These are phyloP conservation scores for Parauchenoglanis punctatus DNA, from an alignment of 2,797 vertebrate genomes.

Conservation along the genomic window DNA sequence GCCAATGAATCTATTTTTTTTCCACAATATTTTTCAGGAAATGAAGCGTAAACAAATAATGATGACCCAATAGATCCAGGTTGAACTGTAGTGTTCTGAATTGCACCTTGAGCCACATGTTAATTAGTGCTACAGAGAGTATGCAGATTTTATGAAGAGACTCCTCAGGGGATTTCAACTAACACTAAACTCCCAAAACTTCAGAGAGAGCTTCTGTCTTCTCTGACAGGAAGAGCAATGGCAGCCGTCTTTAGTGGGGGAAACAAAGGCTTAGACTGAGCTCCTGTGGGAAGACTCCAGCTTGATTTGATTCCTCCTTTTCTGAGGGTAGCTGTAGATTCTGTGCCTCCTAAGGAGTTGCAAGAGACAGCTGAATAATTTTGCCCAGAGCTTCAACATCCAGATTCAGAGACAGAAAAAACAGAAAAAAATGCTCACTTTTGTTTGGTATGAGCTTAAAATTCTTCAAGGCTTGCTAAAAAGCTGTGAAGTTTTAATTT, in stretches of 20 bases:
- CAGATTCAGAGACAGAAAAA: slow-evolving; percentile 37
- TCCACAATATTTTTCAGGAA: slow-evolving; percentile 10
- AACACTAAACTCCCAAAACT: slow-evolving; percentile 47
- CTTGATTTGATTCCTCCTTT: slow-evolving; percentile 59
- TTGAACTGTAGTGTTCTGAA: slow-evolving; percentile 44
- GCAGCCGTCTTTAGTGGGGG: slow-evolving; percentile 52
- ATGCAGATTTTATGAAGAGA: slow-evolving; percentile 57
- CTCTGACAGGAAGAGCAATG: slow-evolving; percentile 53
- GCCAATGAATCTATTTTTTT: not conserved
- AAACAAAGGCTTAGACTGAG: slow-evolving; percentile 57
- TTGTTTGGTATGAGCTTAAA: slow-evolving; percentile 34
- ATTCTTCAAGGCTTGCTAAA: slow-evolving; percentile 25
- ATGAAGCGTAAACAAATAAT: slow-evolving; percentile 39
- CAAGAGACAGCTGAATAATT: slow-evolving; percentile 57
- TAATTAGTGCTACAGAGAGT: slow-evolving; percentile 69
- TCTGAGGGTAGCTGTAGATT: slow-evolving; percentile 46
- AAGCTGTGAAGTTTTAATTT: slow-evolving; percentile 40
- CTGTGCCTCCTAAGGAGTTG: slow-evolving; percentile 54
- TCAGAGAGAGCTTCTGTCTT: slow-evolving; percentile 47
- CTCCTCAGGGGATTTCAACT: slow-evolving; percentile 56
- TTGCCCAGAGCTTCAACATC: slow-evolving; percentile 50
- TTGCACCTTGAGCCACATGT: slow-evolving; percentile 62
- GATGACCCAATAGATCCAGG: slow-evolving; percentile 44
- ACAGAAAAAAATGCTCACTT: slow-evolving; percentile 47
- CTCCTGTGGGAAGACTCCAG: slow-evolving; percentile 54